Evolutionary conservation across 2,888 invertebrate genomes (phyloP), one percentile per base, ranked within the genome.

Genomic region (Unio delphinus): DNA sequence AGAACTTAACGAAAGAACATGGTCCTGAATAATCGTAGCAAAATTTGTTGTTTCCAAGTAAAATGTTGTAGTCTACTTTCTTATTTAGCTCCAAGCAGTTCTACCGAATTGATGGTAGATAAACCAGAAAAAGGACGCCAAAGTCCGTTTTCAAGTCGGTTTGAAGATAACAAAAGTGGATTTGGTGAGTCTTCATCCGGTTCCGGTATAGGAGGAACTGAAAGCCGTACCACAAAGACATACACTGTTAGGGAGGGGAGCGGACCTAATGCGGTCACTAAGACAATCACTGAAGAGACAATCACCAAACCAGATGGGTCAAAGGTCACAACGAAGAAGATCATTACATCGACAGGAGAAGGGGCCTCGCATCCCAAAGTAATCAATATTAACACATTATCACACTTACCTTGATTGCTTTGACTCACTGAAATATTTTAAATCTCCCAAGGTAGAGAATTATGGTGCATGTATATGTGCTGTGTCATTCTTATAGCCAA

Each of bases 281-380:
- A 85, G 71, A 86, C 84, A 5, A 75, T 87, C 8, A 83, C 83
- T 23, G 87, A 86, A 63, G 87, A 87, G 60, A 87, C 85, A 7
- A 81, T 81, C 23, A 80, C 78, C 11, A 78, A 78, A 68, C 78
- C 86, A 1, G 83, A 86, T 67, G 87, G 87, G 7, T 76, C 80
- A 65, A 84, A 83, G 65, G 80, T 78, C 59, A 83, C 80, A 55
- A 82, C 81, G n/a, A 82, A 78, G 58, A 80, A 75, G 67, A 84
- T 86, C 65, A 83, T 80, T 18, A 72, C 80, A 18, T 80, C 77
- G 20, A 76, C 75, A 4, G 79, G 78, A 28, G 78, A 75, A 11
- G 61, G 68, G 34, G 34, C 34, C 34, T 45, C 11, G 15, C 11
- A 45, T 45, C 45, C 15, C 45, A 11, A 11, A 15, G 45, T 45